A percentile compares a stretch with the other conserved stretches of the same genome.
Conservation (phyloP, 2,888 invertebrate species). For the Caenorhabditis sp. region DNA sequence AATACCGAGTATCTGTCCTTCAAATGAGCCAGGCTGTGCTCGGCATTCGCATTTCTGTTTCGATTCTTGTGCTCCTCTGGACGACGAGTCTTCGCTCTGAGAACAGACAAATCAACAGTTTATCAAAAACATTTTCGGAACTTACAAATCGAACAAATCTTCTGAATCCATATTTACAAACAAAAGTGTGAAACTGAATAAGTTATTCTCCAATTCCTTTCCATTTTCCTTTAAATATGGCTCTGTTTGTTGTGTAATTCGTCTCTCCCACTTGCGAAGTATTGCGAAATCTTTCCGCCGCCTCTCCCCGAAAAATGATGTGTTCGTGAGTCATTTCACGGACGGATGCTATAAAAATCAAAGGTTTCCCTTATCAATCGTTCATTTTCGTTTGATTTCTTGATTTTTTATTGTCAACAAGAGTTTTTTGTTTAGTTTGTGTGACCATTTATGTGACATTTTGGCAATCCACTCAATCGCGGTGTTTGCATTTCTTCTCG, state of each 20-base stretch:
- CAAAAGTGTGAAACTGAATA: background rate
- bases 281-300: conserved; percentile 39
- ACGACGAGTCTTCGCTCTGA: conserved; percentile 33
- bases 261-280: conserved; percentile 1
- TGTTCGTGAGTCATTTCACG: conserved; percentile 35
- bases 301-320: conserved; percentile 16
- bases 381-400: conserved; percentile 2
- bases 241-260: conserved; percentile 19
- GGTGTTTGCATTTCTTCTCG: too few relatives aligned
- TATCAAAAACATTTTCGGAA: too few relatives aligned
- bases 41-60: conserved; percentile 29
- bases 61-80: conserved; percentile 30
- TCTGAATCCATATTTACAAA: conserved; percentile 7
- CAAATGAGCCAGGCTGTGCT: conserved; percentile 33
- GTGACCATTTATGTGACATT: too few relatives aligned
- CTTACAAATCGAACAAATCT: background rate
- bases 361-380: conserved; percentile 6
- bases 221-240: background rate
- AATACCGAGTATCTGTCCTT: conserved; percentile 20
- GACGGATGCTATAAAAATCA: conserved; percentile 6
- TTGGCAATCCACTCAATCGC: too few relatives aligned
- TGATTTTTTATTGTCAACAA: background rate
- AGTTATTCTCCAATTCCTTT: background rate
- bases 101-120: too few relatives aligned
- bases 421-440: background rate